phyloP scores from a whole-genome alignment of 2,797 vertebrate species.

The Pseudochromis fuscus region DNA sequence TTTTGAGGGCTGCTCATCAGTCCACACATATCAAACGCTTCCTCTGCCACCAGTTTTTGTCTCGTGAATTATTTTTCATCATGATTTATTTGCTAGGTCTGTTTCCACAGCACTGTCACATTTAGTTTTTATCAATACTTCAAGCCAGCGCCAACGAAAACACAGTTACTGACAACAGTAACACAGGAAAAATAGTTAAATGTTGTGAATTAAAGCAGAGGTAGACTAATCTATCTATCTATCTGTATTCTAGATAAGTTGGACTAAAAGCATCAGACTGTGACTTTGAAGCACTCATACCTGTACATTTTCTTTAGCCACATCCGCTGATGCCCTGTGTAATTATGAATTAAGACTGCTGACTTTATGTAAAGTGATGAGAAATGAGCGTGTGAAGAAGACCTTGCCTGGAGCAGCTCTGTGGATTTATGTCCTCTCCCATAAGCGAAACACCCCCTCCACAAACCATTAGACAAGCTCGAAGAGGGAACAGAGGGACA shows the following conservation, averaged over 20 bases:
- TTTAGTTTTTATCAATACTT: not conserved
- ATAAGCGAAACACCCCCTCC: slow-evolving; percentile 48
- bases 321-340: slow-evolving; percentile 48
- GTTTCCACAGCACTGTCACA: not conserved
- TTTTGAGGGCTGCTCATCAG: not conserved
- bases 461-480: slow-evolving; percentile 42
- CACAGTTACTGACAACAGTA: not conserved
- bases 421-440: slow-evolving; percentile 68
- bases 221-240: too few relatives aligned
- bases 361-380: slow-evolving; percentile 77
- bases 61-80: not conserved
- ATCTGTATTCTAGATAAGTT: not conserved
- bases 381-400: slow-evolving; percentile 73
- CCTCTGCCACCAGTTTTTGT: not conserved
- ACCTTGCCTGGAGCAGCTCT: slow-evolving; percentile 78
- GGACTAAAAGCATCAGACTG: not conserved
- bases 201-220: too few relatives aligned
- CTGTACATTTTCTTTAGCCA: slow-evolving; percentile 39
- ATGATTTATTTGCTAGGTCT: not conserved
- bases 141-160: not conserved
- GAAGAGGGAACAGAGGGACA: slow-evolving; percentile 25
- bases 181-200: not conserved
- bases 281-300: slow-evolving; percentile 43
- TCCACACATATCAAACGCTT: not conserved
- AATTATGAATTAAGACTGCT: slow-evolving; percentile 75